A percentile compares a stretch with the other conserved stretches of the same genome.
Evolutionary conservation across 2,113 vertebrate genomes (phyloP).

Genomic region (Leptobrachium ailaonicum): DNA sequence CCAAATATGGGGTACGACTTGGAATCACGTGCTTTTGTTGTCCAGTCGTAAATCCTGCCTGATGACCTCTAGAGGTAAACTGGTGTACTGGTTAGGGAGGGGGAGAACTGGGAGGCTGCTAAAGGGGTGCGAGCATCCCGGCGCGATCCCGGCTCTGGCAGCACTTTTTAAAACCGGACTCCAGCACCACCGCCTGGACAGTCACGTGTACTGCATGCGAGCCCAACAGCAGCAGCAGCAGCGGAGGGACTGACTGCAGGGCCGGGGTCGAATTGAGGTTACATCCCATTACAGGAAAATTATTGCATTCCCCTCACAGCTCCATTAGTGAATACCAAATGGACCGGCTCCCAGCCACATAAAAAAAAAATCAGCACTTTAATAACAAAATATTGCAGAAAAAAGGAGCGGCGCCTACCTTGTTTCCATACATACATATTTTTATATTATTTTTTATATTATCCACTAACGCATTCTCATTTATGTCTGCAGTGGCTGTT

Average conservation of each 20-base stretch:
- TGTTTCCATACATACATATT: constrained; percentile 5
- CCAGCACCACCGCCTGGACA: constrained; percentile 87
- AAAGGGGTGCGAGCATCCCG: constrained; percentile 67
- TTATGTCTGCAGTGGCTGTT: not conserved
- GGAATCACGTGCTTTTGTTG: constrained; percentile 99
- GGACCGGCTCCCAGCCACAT: constrained; percentile 60
- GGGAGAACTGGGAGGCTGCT: constrained; percentile 76
- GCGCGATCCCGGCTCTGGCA: constrained; percentile 58
- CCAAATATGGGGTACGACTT: constrained; percentile 99
- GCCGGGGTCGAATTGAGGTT: constrained; percentile 89
- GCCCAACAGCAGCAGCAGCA: constrained; percentile 53
- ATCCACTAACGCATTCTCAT: not conserved
- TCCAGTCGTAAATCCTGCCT: constrained; percentile 99
- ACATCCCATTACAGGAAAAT: constrained; percentile 86
- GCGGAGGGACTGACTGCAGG: constrained; percentile 62
- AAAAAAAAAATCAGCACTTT: constrained; percentile 56
- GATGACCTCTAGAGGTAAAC: constrained; percentile 99
- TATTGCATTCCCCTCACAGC: constrained; percentile 74
- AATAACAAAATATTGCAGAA: constrained; percentile 56
- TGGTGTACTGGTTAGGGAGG: constrained; percentile 78
- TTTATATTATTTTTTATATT: not conserved
- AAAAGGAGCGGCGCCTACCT: constrained; percentile 28
- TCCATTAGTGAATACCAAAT: constrained; percentile 73
- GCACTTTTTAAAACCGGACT: constrained; percentile 71
- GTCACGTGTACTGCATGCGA: constrained; percentile 62